These are phyloP conservation scores for Coelopa frigida DNA, from an alignment of 1,140 invertebrate species.

Conservation along the genomic window DNA sequence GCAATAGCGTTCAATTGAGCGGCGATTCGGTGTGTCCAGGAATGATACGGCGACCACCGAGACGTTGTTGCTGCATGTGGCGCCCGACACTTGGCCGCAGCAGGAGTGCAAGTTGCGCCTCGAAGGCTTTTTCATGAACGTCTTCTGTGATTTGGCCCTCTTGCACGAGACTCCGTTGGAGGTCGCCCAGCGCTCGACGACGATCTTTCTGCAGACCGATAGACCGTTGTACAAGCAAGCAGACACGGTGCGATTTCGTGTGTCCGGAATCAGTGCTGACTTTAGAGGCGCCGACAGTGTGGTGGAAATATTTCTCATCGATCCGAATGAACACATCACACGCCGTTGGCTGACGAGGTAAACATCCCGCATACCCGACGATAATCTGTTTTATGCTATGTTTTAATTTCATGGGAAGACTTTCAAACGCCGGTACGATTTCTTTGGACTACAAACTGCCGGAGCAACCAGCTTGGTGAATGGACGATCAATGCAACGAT, in stretches of 20 bases:
- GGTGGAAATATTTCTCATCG: constrained; percentile 82
- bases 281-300: constrained; percentile 80
- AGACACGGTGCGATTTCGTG: constrained; percentile 78
- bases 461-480: constrained; percentile 86
- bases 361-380: too few relatives aligned
- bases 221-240: constrained; percentile 93
- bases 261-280: constrained; percentile 83
- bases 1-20: constrained; percentile 79
- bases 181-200: constrained; percentile 86
- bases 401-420: constrained; percentile 18
- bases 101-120: constrained; percentile 79
- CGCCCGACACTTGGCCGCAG: constrained; percentile 69
- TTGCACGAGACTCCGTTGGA: constrained; percentile 69
- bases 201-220: constrained; percentile 91
- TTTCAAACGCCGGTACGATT: constrained; percentile 84
- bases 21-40: constrained; percentile 70
- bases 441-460: constrained; percentile 84
- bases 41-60: constrained; percentile 75
- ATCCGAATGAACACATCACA: constrained; percentile 78
- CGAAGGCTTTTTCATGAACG: constrained; percentile 78
- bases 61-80: constrained; percentile 75
- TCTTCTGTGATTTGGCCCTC: constrained; percentile 78
- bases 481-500: constrained; percentile 90
- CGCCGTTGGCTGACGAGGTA: constrained; percentile 76
- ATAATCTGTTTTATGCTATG: neutral